A percentile compares a stretch with the other conserved stretches of the same genome.
Evolutionary conservation across 2,888 invertebrate genomes (phyloP).

Genomic region (Hydrotaea diabolus): DNA sequence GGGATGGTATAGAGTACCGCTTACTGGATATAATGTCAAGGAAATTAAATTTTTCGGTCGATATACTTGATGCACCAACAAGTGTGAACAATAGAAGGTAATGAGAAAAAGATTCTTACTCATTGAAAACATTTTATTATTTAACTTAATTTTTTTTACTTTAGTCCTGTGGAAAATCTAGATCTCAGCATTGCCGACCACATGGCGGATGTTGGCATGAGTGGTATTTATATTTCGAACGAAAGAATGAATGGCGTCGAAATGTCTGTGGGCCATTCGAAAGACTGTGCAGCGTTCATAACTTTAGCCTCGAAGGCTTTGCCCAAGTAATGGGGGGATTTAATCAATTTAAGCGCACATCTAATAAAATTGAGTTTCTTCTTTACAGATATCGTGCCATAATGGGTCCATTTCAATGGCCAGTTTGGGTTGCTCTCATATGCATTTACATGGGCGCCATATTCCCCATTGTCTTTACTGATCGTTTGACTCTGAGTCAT

Average conservation of each 20-base stretch:
- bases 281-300: slow-evolving; percentile 90
- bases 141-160: not conserved
- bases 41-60: slow-evolving; percentile 87
- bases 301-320: slow-evolving; percentile 89
- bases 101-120: not conserved
- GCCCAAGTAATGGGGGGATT: slow-evolving; percentile 83
- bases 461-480: slow-evolving; percentile 88
- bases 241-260: slow-evolving; percentile 82
- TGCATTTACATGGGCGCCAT: slow-evolving; percentile 87
- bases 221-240: slow-evolving; percentile 86
- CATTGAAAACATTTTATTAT: slow-evolving; percentile 19
- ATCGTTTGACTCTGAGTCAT: slow-evolving; percentile 85
- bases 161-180: slow-evolving; percentile 84
- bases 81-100: slow-evolving; percentile 72
- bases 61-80: slow-evolving; percentile 84
- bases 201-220: slow-evolving; percentile 86
- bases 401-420: slow-evolving; percentile 91
- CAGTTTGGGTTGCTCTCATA: slow-evolving; percentile 89
- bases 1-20: slow-evolving; percentile 89
- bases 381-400: slow-evolving; percentile 87
- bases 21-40: slow-evolving; percentile 84
- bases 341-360: not conserved
- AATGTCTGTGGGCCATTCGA: slow-evolving; percentile 85
- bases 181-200: slow-evolving; percentile 82
- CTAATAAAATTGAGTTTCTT: slow-evolving; percentile 9